phyloP scores from a whole-genome alignment of 1,140 invertebrate species.

The Popillia japonica region DNA sequence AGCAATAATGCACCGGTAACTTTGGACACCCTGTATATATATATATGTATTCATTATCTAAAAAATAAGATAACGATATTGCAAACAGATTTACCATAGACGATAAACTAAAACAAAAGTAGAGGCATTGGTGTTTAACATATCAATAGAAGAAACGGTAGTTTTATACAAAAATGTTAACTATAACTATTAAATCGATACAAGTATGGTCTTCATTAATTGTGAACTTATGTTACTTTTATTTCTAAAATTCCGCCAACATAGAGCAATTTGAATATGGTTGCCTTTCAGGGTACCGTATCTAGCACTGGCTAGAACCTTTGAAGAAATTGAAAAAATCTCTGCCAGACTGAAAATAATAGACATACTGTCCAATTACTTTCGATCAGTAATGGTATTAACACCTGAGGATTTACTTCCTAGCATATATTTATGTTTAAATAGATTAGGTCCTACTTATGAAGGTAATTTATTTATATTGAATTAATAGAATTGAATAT shows the following conservation, averaged over 20 bases:
- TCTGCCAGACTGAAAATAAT: slow-evolving; percentile 93
- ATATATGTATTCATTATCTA: no score
- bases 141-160: no score
- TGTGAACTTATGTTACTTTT: no score
- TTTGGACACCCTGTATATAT: no score
- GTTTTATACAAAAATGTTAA: no score
- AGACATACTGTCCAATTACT: slow-evolving; percentile 93
- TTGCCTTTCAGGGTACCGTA: slow-evolving; percentile 83
- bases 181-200: no score
- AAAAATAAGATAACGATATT: no score
- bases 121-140: no score
- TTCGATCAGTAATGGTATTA: slow-evolving; percentile 89
- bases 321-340: slow-evolving; percentile 90
- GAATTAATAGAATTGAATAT: neutral
- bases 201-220: no score
- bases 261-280: slow-evolving; percentile 20
- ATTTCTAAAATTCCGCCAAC: neutral
- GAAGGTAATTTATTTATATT: slow-evolving; percentile 67
- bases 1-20: no score
- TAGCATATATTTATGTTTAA: slow-evolving; percentile 94
- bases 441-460: slow-evolving; percentile 94
- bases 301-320: slow-evolving; percentile 87
- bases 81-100: no score
- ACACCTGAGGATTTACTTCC: slow-evolving; percentile 88
- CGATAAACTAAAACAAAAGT: no score